Evolutionary conservation across 1,140 invertebrate genomes (phyloP), one percentile per base, ranked within the genome.

Genomic region (Dendroctonus valens): DNA sequence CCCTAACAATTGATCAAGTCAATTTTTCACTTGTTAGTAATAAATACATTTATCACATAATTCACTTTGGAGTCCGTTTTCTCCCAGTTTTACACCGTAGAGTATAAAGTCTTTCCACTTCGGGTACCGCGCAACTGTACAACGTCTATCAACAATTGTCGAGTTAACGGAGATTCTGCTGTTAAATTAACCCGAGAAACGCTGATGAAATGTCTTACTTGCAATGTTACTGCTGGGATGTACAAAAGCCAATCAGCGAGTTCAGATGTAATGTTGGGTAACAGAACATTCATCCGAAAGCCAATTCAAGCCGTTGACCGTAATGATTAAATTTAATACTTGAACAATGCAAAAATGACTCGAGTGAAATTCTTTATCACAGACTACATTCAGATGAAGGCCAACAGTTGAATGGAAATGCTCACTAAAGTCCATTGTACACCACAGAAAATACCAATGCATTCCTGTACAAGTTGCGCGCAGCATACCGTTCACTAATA

Each of bases 351-450:
- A 55, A 65, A 59, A 65, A 59, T 51, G 54, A 65, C n/a, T n/a
- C 44, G 42, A 55, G 59, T 65, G 44, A 59, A 57, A 38, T 49
- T 51, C n/a, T 65, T 65, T 65, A 65, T 65, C 63, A 65, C 63
- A 65, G 63, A 65, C 63, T 65, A 65, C 63, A 39, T 58, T 48
- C 38, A 51, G 38, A 41, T 59, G 26, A 65, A 65, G 38, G 7
- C 7, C 9, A 46, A 26, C 26, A 26, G 26, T 26, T 26, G 26
- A 26, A 26, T 26, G 26, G 26, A 26, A 26, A 26, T 26, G 26
- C 26, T 26, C 26, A 26, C 26, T 26, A 26, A 26, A 26, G 26
- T 26, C 26, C 1, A 26, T 26, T 26, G 26, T 26, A 26, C 26
- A 26, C 26, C 26, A 26, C 26, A 26, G 3, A 26, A 26, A 26